phyloP scores from a whole-genome alignment of 1,140 invertebrate species.

The Samia ricini region DNA sequence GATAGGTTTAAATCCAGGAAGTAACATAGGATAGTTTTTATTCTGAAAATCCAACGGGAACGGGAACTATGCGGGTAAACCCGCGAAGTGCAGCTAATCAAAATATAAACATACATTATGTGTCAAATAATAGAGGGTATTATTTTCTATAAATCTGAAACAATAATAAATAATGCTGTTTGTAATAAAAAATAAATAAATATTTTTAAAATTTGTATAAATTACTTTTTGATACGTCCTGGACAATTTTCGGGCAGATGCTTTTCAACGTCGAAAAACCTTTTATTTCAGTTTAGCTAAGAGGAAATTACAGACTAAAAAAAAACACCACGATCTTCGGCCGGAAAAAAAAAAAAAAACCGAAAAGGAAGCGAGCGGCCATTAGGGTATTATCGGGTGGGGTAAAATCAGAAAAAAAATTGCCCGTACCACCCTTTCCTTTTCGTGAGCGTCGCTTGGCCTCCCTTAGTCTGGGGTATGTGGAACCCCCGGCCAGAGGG shows the following conservation, averaged over 20 bases:
- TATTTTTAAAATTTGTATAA: no score
- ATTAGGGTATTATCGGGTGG: slow-evolving; percentile 76
- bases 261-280: slow-evolving; percentile 9
- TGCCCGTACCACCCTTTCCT: slow-evolving; percentile 69
- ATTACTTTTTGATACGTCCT: not conserved
- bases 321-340: slow-evolving; percentile 74
- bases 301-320: slow-evolving; percentile 72
- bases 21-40: no score
- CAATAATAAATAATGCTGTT: no score
- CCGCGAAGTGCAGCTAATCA: no score
- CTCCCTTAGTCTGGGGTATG: slow-evolving; percentile 50
- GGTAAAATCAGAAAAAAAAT: slow-evolving; percentile 75
- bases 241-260: slow-evolving; percentile 3
- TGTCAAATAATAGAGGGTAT: no score
- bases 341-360: slow-evolving; percentile 69
- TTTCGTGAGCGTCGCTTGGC: slow-evolving; percentile 69
- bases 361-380: slow-evolving; percentile 75
- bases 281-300: slow-evolving; percentile 66
- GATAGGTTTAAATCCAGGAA: no score
- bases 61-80: no score
- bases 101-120: no score
- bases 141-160: no score
- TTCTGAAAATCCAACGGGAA: no score
- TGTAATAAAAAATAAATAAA: no score
- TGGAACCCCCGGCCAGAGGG: slow-evolving; percentile 58